Percentiles rank a stretch among this genome's conserved stretches.
These are phyloP conservation scores for Halcyon smyrnensis DNA, from an alignment of 2,797 vertebrate species.

Conservation along the genomic window DNA sequence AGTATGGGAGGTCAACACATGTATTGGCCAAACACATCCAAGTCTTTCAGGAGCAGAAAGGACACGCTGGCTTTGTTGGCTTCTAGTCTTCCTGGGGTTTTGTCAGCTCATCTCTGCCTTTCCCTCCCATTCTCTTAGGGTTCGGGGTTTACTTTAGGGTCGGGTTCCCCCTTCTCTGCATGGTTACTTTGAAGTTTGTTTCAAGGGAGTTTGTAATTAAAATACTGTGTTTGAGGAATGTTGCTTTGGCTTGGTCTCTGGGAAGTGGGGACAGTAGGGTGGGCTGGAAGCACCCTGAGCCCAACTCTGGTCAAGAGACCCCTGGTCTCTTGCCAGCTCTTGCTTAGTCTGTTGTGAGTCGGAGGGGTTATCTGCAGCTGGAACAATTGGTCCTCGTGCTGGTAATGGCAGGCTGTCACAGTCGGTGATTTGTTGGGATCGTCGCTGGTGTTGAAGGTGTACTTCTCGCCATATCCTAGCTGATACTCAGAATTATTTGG, in stretches of 20 bases:
- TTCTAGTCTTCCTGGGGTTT: neutral
- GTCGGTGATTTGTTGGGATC: neutral
- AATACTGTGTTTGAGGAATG: neutral
- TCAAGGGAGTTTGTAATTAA: neutral
- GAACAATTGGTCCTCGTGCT: neutral
- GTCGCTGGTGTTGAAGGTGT: neutral
- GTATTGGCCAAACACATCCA: neutral
- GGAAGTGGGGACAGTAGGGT: neutral
- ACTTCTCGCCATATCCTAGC: neutral
- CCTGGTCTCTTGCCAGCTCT: neutral
- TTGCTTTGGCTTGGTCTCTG: neutral
- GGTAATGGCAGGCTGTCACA: too few species aligned
- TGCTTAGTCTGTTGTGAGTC: neutral
- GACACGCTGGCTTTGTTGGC: neutral
- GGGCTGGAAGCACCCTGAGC: neutral
- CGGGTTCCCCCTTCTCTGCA: neutral
- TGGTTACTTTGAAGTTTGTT: neutral
- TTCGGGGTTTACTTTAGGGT: neutral
- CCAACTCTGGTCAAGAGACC: neutral
- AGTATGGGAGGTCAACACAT: neutral
- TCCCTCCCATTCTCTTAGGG: neutral
- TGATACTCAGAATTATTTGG: neutral
- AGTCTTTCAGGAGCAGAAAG: conserved; percentile 23
- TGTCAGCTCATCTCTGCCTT: neutral
- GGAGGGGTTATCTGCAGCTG: neutral